phyloP scores from a whole-genome alignment of 1,140 invertebrate species.

The Episyrphus balteatus region DNA sequence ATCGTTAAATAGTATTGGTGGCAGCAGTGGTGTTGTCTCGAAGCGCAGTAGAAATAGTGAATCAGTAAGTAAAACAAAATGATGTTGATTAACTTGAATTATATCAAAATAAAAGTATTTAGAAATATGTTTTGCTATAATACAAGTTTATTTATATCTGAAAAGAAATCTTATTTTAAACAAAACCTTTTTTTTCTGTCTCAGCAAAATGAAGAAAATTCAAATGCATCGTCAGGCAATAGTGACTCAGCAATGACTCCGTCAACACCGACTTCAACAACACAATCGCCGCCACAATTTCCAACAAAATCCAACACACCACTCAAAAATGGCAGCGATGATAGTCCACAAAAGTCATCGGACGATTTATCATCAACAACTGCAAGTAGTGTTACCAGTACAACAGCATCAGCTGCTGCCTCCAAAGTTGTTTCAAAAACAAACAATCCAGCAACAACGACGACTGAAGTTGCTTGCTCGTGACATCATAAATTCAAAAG shows the following conservation, averaged over 20 bases:
- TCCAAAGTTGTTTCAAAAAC: conserved; percentile 1
- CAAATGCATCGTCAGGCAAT: conserved; percentile 19
- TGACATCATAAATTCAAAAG: conserved; percentile 22
- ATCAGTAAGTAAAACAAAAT: conserved; percentile 20
- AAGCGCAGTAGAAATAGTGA: conserved; percentile 28
- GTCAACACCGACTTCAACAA: not conserved
- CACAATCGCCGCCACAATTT: not conserved
- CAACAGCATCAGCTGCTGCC: conserved; percentile 4
- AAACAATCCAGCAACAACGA: conserved; percentile 6
- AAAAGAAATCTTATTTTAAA: no score
- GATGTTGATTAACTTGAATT: not conserved
- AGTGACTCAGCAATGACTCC: not conserved
- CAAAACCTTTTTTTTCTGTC: not conserved
- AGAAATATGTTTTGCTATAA: not conserved
- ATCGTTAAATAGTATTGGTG: conserved; percentile 13
- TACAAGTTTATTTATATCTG: no score
- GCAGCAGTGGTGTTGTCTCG: conserved; percentile 11
- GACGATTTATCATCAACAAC: conserved; percentile 5
- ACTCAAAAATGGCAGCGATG: no score
- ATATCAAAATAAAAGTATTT: conserved; percentile 3
- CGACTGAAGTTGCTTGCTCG: conserved; percentile 33
- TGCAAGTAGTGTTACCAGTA: conserved; percentile 14
- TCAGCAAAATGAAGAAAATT: conserved; percentile 29
- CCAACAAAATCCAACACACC: no score
- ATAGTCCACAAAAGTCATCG: no score